Conservation (phyloP, 2,113 vertebrate species). For the Mohoua ochrocephala region DNA sequence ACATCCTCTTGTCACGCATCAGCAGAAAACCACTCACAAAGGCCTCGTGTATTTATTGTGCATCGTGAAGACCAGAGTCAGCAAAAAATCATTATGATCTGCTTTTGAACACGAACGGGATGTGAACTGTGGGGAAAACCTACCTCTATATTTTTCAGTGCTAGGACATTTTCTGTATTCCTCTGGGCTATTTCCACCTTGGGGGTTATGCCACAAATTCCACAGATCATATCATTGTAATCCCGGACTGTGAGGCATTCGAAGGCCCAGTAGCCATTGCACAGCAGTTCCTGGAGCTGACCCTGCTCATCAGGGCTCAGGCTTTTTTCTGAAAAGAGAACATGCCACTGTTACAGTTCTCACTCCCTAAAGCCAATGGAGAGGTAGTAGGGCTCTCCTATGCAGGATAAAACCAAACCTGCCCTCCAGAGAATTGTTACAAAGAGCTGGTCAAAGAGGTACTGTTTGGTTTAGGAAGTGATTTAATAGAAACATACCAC, state of each 20-base stretch:
- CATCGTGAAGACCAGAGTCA: not conserved
- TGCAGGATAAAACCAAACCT: not conserved
- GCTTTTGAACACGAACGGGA: not conserved
- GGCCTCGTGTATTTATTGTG: not conserved
- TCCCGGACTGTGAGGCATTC: conserved; percentile 93
- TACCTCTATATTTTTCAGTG: conserved; percentile 92
- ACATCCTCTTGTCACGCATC: conserved; percentile 26
- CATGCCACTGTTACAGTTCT: not conserved
- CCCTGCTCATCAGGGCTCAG: conserved; percentile 75
- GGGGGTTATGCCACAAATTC: conserved; percentile 91
- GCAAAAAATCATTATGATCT: not conserved
- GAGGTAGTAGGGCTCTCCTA: not conserved
- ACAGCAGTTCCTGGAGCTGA: conserved; percentile 86
- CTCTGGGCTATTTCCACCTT: conserved; percentile 91
- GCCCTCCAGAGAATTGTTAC: not conserved
- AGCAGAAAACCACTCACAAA: conserved; percentile 22
- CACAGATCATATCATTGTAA: conserved; percentile 99
- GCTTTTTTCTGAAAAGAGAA: conserved; percentile 77
- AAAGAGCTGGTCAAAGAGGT: not conserved
- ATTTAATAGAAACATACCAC: not conserved
- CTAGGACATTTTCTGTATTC: conserved; percentile 80
- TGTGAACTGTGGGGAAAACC: not conserved
- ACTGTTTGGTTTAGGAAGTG: not conserved
- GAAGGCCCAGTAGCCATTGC: conserved; percentile 95
- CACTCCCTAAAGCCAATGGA: not conserved